phyloP scores from a whole-genome alignment of 2,113 vertebrate genomes.

The Chascanopsetta lugubris region DNA sequence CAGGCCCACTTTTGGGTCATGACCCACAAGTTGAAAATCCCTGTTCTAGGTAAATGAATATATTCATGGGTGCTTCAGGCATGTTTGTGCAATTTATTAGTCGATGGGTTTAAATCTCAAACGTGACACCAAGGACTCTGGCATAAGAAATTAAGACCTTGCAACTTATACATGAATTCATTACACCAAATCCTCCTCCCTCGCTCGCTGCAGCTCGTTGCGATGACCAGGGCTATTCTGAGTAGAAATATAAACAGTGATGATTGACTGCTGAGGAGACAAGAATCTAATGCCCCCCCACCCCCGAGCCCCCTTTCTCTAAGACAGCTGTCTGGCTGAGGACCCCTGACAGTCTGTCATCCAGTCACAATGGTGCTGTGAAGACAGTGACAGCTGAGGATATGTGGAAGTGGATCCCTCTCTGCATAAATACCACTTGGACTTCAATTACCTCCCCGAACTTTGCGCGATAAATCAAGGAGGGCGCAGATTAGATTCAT shows the following conservation, averaged over 20 bases:
- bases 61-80: not conserved
- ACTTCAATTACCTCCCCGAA: conserved; percentile 73
- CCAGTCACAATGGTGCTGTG: conserved; percentile 68
- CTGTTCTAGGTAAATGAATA: too few species aligned
- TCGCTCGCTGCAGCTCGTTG: conserved; percentile 14
- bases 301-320: conserved; percentile 61
- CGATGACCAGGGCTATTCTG: conserved; percentile 54
- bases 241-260: conserved; percentile 67
- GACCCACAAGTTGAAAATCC: too few species aligned
- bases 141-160: not conserved
- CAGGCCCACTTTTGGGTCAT: too few species aligned
- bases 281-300: conserved; percentile 65
- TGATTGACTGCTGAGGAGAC: conserved; percentile 73
- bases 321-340: conserved; percentile 73
- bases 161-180: conserved; percentile 2
- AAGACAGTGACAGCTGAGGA: conserved; percentile 77
- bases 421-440: conserved; percentile 67
- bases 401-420: conserved; percentile 67
- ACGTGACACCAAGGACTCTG: not conserved
- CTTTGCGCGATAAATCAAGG: conserved; percentile 66
- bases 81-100: not conserved
- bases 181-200: conserved; percentile 12
- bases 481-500: conserved; percentile 54
- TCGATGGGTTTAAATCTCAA: not conserved
- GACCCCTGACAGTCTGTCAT: conserved; percentile 74